Base-by-base conservation (phyloP, 2,888 invertebrate species). In the Sphaeridia pumilis region DNA sequence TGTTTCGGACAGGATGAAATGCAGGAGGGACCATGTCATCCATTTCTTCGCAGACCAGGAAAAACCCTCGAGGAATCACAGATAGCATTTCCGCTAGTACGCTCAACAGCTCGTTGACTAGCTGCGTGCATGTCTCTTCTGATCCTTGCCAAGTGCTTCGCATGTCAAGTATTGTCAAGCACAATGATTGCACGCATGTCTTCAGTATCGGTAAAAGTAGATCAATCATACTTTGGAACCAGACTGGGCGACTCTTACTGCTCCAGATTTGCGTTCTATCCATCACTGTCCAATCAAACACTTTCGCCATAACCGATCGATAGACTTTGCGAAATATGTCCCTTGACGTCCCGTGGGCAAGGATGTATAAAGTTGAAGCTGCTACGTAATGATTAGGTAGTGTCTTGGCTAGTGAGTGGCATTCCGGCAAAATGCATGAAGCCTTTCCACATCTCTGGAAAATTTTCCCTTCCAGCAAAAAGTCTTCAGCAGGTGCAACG, bases 1-100 rank as follows among this genome's bases (percentile, higher is more conserved):
- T 84, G 10, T 78, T 78, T 2, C 80, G 80, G 0, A 85, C 75
- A 0, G 87, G 86, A 43, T 74, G 76, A 7, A 82, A 76, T 57
- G 82, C 78, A 0, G 82, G 77, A 0, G 87, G 84, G 17, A 87
- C 70, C 2, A 79, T 75, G 43, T 80, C 79, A 67, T 84, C 80
- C 55, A 88, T 65, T 56, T 65, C 65, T 57, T 65, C 63, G 46
- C 62, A 61, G 1, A 65, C 57, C 24, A 61, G 25, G 34, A 65
- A 63, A 43, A 65, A 63, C 26, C 63, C 63, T 46, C 65, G 38
- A 1, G 65, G 65, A 35, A 65, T 58, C 2, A 65, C 62, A 2
- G 60, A 61, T 31, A 63, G 24, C 20, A 60, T 60, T 36, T 65
- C 65, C 4, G 65, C 62, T 4, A 63, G 36, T 2, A 54, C 59